Percentiles rank a stretch among this genome's conserved stretches.
These are phyloP conservation scores for pig (Sus scrofa) DNA, from an alignment of 2,113 vertebrate genomes.

Conservation along the genomic window DNA sequence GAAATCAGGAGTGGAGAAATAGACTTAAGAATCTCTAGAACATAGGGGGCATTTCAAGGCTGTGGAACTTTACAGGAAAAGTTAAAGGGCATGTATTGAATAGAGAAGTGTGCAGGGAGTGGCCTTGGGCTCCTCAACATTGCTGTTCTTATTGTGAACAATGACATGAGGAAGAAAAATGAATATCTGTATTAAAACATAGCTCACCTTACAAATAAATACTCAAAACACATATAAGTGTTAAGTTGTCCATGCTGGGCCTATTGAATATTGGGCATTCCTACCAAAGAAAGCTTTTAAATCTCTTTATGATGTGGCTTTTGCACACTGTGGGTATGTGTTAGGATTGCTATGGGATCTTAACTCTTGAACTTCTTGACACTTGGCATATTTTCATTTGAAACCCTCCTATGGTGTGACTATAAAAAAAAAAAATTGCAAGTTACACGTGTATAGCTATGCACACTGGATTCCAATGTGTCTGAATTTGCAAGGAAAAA, in stretches of 20 bases:
- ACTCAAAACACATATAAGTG: neutral
- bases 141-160: neutral
- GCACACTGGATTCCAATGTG: constrained; percentile 24
- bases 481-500: constrained; percentile 58
- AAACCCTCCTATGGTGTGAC: constrained; percentile 56
- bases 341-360: constrained; percentile 50
- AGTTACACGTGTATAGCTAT: constrained; percentile 32
- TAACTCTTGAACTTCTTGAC: constrained; percentile 77
- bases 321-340: constrained; percentile 13
- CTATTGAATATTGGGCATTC: constrained; percentile 44
- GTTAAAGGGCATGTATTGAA: accelerated
- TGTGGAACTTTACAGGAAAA: neutral
- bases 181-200: constrained; percentile 52
- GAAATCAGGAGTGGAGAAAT: neutral
- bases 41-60: neutral
- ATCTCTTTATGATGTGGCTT: constrained; percentile 59
- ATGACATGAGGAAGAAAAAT: constrained; percentile 3
- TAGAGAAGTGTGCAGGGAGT: neutral
- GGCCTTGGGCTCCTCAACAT: neutral
- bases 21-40: neutral
- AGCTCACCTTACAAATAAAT: constrained; percentile 59
- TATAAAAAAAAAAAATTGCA: neutral
- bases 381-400: constrained; percentile 65
- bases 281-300: constrained; percentile 60
- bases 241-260: constrained; percentile 34